Evolutionary conservation across 1,140 invertebrate genomes (phyloP).

Genomic region (Drosophila pandora): DNA sequence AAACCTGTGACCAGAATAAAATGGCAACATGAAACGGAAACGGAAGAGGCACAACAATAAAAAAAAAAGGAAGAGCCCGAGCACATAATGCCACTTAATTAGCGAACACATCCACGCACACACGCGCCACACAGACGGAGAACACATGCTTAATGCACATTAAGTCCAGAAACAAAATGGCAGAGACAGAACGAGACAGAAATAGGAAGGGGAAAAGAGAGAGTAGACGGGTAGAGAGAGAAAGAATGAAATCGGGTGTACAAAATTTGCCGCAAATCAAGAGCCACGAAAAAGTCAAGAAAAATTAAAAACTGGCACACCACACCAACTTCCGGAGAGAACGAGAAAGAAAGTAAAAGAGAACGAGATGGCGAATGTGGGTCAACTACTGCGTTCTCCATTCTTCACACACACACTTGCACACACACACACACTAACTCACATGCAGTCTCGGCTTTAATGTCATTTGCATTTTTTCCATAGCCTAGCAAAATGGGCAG

Average conservation of each 20-base stretch:
- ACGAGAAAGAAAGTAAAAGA: background rate
- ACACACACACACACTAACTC: constrained; percentile 10
- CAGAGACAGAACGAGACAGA: background rate
- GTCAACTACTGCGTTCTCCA: constrained; percentile 67
- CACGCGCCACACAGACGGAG: constrained; percentile 9
- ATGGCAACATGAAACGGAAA: constrained; percentile 12
- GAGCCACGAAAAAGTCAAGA: constrained; percentile 65
- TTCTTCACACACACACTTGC: constrained; percentile 43
- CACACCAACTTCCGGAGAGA: background rate
- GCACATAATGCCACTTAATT: constrained; percentile 61
- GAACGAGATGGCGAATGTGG: constrained; percentile 53
- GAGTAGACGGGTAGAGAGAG: background rate
- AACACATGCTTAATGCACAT: constrained; percentile 53
- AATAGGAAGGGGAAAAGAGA: background rate
- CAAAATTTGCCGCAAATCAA: constrained; percentile 67
- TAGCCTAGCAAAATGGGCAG: constrained; percentile 53
- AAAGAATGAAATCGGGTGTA: constrained; percentile 22
- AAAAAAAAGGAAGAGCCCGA: constrained; percentile 8
- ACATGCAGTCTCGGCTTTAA: constrained; percentile 42
- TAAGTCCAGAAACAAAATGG: constrained; percentile 25
- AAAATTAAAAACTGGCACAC: constrained; percentile 61
- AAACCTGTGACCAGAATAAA: constrained; percentile 41
- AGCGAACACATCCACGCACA: constrained; percentile 38
- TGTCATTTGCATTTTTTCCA: constrained; percentile 65
- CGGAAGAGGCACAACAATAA: constrained; percentile 12